Base-by-base conservation (phyloP, 2,888 invertebrate genomes). In the Miltochrista miniata region DNA sequence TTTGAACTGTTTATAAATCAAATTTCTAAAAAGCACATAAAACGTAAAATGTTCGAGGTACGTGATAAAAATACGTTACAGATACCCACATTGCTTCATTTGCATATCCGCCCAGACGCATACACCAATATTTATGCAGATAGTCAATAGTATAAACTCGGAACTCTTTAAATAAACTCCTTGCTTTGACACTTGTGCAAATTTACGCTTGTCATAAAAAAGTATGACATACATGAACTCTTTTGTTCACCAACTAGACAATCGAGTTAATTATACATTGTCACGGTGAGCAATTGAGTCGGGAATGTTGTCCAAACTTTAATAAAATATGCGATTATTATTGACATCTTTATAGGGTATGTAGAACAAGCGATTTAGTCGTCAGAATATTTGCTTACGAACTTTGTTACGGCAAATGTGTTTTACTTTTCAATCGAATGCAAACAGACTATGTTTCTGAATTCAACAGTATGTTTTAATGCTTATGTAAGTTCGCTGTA, bases 111-210 rank as follows among this genome's bases (percentile, higher is more conserved):
- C n/a, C 31, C 14, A 3, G 8, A 31, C 13, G 12, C 10, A 12
- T 7, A 41, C n/a, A n/a, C n/a, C n/a, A 15, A 14, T 42, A 15
- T 3, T 2, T 29, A 38, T 39, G 34, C 35, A 36, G n/a, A 45
- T 9, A 11, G 8, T 30, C 31, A 43, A 43, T 18, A 34, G 42
- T n/a, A 8, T 2, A 24, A 24, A 24, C n/a, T 24, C 18, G 18
- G 12, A 18, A 33, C 35, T 29, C 40, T 13, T 12, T 46, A 50
- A 40, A 45, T 40, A 14, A 49, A 51, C 40, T 38, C 48, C 38
- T 55, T 54, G 61, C 18, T 13, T 9, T 5, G 54, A 69, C 68
- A 70, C 66, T 66, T 70, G 68, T 67, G 73, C 71, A 68, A 72
- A 70, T 72, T 67, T 60, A 68, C 52, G 64, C 52, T 66, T 58